Conservation (phyloP, 1,140 invertebrate genomes). For the Ips nitidus region DNA sequence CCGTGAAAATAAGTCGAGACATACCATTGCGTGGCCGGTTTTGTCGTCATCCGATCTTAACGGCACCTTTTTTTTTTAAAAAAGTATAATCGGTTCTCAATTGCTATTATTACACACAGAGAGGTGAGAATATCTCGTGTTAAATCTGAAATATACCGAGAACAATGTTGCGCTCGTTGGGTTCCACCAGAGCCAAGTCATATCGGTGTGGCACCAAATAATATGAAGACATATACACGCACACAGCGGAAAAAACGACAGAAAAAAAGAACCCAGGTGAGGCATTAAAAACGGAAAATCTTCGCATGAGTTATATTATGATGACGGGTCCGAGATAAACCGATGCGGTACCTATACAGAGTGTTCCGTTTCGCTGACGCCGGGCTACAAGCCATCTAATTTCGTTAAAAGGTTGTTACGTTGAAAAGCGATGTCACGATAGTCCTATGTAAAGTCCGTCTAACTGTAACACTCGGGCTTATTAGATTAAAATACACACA, state of each 20-base stretch:
- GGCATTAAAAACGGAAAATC: neutral
- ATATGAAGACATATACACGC: conserved; percentile 2
- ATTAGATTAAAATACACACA: conserved; percentile 36
- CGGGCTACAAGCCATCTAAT: conserved; percentile 33
- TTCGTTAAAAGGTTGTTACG: conserved; percentile 33
- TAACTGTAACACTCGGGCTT: conserved; percentile 32
- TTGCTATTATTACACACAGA: conserved; percentile 11
- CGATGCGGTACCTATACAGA: conserved; percentile 17
- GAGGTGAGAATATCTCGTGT: conserved; percentile 8
- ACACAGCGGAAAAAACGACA: neutral
- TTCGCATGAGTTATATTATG: conserved; percentile 19
- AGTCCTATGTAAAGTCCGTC: conserved; percentile 27
- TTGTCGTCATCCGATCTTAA: conserved; percentile 10
- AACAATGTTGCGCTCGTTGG: conserved; percentile 2
- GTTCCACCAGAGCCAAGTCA: neutral
- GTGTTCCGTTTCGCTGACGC: conserved; percentile 26
- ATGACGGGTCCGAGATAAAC: conserved; percentile 17
- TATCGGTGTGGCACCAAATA: neutral
- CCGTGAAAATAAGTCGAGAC: neutral
- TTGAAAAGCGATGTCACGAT: conserved; percentile 32
- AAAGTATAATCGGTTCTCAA: conserved; percentile 5
- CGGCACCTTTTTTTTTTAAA: conserved; percentile 9
- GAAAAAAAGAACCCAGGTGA: too few relatives aligned
- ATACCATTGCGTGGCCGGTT: conserved; percentile 2
- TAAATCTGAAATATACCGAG: conserved; percentile 13